These are phyloP conservation scores for Copidosoma floridanum DNA, from an alignment of 1,140 invertebrate genomes.

Conservation along the genomic window DNA sequence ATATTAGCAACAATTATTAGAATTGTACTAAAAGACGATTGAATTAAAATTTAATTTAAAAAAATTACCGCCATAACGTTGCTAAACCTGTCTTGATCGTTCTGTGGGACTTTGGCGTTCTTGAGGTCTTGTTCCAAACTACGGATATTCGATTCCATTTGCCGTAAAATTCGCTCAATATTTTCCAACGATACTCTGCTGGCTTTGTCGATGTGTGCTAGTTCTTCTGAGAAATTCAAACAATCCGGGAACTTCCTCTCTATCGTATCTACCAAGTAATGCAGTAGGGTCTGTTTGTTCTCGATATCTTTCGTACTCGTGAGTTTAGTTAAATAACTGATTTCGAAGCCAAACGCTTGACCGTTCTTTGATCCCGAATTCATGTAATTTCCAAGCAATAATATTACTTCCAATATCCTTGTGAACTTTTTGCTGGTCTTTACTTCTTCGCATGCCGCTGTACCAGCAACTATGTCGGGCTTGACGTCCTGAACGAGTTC, in stretches of 20 bases:
- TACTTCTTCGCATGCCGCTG: conserved; percentile 94
- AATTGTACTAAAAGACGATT: neutral
- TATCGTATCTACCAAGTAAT: conserved; percentile 87
- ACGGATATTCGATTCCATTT: conserved; percentile 83
- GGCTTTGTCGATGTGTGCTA: conserved; percentile 80
- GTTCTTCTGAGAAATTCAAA: conserved; percentile 81
- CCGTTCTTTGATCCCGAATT: conserved; percentile 92
- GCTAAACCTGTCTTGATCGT: conserved; percentile 77
- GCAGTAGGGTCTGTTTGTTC: conserved; percentile 89
- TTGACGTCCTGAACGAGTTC: conserved; percentile 89
- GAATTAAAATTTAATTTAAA: conserved; percentile 16
- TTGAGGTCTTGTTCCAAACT: conserved; percentile 86
- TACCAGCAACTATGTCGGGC: conserved; percentile 92
- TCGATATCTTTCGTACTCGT: conserved; percentile 92
- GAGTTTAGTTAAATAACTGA: conserved; percentile 93
- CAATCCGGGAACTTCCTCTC: conserved; percentile 86
- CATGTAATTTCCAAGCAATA: conserved; percentile 93
- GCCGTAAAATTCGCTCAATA: conserved; percentile 78
- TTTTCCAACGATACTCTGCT: conserved; percentile 83
- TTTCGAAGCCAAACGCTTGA: conserved; percentile 94
- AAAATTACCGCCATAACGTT: conserved; percentile 81
- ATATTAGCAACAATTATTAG: conserved; percentile 27
- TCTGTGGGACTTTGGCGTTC: conserved; percentile 75
- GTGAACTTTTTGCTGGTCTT: conserved; percentile 86
- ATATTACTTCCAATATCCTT: conserved; percentile 83